phyloP scores from a whole-genome alignment of 2,113 vertebrate species.

The Dunckerocampus dactyliophorus region DNA sequence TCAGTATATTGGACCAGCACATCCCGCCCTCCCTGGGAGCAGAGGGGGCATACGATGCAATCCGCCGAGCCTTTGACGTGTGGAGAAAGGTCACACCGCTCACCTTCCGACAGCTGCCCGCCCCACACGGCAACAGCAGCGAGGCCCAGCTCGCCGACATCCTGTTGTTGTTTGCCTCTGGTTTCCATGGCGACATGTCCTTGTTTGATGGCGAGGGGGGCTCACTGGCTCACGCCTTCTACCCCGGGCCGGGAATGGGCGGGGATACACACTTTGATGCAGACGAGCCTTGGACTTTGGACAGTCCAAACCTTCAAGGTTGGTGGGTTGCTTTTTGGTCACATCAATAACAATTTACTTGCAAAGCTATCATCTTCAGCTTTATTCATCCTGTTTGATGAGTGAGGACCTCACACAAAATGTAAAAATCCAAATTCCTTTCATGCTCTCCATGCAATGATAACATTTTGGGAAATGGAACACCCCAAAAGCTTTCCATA shows the following conservation, averaged over 20 bases:
- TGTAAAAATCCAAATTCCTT: too few species aligned
- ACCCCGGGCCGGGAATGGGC: slow-evolving; percentile 89
- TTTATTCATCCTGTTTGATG: too few species aligned
- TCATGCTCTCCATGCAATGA: too few species aligned
- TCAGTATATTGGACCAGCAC: slow-evolving; percentile 87
- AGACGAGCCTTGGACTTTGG: slow-evolving; percentile 93
- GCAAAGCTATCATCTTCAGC: too few species aligned
- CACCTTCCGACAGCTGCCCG: slow-evolving; percentile 82
- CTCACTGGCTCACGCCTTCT: slow-evolving; percentile 93
- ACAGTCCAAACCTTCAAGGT: slow-evolving; percentile 81
- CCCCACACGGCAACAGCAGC: slow-evolving; percentile 72
- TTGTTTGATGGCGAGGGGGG: slow-evolving; percentile 91
- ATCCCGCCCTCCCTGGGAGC: slow-evolving; percentile 71
- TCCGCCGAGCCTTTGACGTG: slow-evolving; percentile 82
- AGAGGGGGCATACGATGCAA: slow-evolving; percentile 69
- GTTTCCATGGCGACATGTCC: slow-evolving; percentile 95
- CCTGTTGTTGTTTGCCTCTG: slow-evolving; percentile 90
- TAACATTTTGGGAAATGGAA: too few species aligned
- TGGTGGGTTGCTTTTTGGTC: slow-evolving; percentile 28
- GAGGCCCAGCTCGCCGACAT: slow-evolving; percentile 81
- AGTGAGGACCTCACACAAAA: too few species aligned
- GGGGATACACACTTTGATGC: slow-evolving; percentile 93
- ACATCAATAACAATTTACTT: too few species aligned
- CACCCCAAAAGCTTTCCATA: too few species aligned
- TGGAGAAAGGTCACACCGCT: slow-evolving; percentile 87